phyloP scores from a whole-genome alignment of 2,113 vertebrate genomes.

The Uropsilus gracilis region DNA sequence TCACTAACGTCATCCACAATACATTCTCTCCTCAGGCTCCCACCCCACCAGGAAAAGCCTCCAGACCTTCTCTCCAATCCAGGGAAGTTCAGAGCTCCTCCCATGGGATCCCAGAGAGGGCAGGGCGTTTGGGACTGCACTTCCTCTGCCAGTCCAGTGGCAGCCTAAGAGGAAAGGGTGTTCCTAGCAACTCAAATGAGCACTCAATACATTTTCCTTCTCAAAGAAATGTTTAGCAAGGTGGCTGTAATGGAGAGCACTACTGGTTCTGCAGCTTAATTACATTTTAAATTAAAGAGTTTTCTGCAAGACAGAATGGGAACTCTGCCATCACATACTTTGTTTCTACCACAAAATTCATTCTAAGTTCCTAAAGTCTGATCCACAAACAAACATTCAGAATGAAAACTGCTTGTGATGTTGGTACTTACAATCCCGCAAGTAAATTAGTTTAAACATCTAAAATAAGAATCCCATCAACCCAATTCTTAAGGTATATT shows the following conservation, averaged over 20 bases:
- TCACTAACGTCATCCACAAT: background rate
- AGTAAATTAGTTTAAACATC: slow-evolving; percentile 17
- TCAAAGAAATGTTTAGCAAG: background rate
- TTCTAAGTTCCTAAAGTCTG: background rate
- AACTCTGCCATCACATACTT: background rate
- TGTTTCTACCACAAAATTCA: slow-evolving; percentile 15
- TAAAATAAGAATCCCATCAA: slow-evolving; percentile 35
- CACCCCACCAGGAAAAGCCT: background rate
- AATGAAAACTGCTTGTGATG: slow-evolving; percentile 15
- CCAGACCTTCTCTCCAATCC: background rate
- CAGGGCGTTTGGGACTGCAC: background rate
- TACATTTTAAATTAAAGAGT: background rate
- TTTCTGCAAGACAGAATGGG: background rate
- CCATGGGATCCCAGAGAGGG: background rate
- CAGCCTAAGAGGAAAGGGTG: background rate
- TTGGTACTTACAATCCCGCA: background rate
- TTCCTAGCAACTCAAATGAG: background rate
- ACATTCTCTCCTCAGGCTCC: background rate
- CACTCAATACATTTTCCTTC: background rate
- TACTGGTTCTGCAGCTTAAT: background rate
- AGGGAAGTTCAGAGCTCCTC: background rate
- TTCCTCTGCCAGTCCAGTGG: background rate
- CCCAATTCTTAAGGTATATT: background rate
- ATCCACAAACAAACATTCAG: background rate
- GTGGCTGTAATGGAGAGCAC: background rate